Evolutionary conservation across 2,888 invertebrate genomes (phyloP), one percentile per base, ranked within the genome.

Genomic region (Chrysina gloriosa): DNA sequence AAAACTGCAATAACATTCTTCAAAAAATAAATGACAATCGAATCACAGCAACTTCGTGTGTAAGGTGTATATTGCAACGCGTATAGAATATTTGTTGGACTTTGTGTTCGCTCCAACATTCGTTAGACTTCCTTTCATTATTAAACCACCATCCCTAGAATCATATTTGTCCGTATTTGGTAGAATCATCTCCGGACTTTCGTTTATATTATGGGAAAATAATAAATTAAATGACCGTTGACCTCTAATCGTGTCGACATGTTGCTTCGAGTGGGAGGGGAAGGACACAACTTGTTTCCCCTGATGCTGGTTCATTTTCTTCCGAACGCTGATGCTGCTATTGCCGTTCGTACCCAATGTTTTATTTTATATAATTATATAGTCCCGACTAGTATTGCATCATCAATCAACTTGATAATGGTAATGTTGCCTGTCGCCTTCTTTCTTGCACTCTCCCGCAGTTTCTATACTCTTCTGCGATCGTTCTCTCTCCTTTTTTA

Each of bases 401-500:
- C 82, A 81, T 81, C 81, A 79, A 82, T 82, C 81, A 82, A 81
- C 79, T 79, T 77, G 80, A 82, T 80, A 79, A 80, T 79, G 58
- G 42, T 61, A 61, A 42, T 61, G 42, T 27, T 14, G 42, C 7
- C 16, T 61, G n/a, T 42, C 42, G 14, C 21, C 36, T 9, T 78
- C 79, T 77, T 79, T 81, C 80, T 82, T 78, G 79, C 80, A 75
- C 76, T 75, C 74, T 76, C 73, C 74, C 34, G n/a, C n/a, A 7
- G 3, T 16, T 7, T 54, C 21, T 9, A 19, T 54, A n/a, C 34
- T 54, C 21, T 47, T 52, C 31, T 14, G 25, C 31, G 16, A 14
- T 52, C 52, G 27, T 39, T 65, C 27, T 39, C 52, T 36, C 39
- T 52, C 16, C 34, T 39, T 39, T n/a, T 52, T 65, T 39, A 39